phyloP scores from a whole-genome alignment of 1,140 invertebrate species.

The Brachionus rotundiformis region DNA sequence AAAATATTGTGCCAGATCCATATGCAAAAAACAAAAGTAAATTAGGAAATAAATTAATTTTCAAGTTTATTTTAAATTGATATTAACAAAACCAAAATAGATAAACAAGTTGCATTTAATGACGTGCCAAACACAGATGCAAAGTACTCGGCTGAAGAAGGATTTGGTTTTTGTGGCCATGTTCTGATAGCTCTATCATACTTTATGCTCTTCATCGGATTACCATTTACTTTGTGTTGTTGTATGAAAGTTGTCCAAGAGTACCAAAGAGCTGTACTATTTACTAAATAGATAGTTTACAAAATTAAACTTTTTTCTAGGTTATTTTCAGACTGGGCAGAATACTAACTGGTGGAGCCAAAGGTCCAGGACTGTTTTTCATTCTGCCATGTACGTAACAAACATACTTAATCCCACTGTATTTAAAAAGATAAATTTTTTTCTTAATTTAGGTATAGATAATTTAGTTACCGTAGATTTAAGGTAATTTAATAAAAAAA shows the following conservation, averaged over 20 bases:
- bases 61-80: not conserved
- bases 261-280: constrained; percentile 52
- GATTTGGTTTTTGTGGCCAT: constrained; percentile 44
- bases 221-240: constrained; percentile 49
- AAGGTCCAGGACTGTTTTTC: constrained; percentile 53
- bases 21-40: not conserved
- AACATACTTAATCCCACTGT: not conserved
- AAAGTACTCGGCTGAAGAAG: constrained; percentile 50
- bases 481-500: not conserved
- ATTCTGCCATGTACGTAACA: constrained; percentile 52
- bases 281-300: not conserved
- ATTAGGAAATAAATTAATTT: not conserved
- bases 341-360: constrained; percentile 37
- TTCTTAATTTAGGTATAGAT: constrained; percentile 45
- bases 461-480: constrained; percentile 53
- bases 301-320: not conserved
- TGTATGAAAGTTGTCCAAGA: constrained; percentile 53
- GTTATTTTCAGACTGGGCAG: constrained; percentile 53
- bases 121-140: constrained; percentile 39
- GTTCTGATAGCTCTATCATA: constrained; percentile 37
- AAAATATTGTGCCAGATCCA: constrained; percentile 17
- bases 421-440: not conserved
- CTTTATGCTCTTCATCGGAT: constrained; percentile 37
- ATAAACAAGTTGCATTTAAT: constrained; percentile 38
- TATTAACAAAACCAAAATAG: not conserved